Percentiles rank a stretch among this genome's conserved stretches.
phyloP scores from a whole-genome alignment of 2,113 vertebrate species.

The Calyptommatus sinebrachiatus region DNA sequence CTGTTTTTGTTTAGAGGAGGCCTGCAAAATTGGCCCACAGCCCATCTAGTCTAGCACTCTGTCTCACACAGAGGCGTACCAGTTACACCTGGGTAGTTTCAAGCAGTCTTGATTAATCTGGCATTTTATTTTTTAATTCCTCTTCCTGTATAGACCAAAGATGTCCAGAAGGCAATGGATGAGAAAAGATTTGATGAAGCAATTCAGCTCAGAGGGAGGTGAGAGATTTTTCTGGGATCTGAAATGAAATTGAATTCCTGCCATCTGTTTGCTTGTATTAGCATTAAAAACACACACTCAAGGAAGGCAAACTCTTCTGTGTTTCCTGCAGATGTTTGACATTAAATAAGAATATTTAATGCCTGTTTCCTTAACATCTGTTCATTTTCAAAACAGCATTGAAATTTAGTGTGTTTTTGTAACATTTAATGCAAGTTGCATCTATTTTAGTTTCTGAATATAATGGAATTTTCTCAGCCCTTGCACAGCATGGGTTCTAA shows the following conservation, averaged over 20 bases:
- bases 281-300: background rate
- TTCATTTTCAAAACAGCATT: background rate
- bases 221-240: conserved; percentile 36
- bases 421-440: background rate
- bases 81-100: no score
- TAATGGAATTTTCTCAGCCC: background rate
- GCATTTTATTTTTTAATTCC: background rate
- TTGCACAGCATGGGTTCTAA: no score
- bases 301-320: background rate
- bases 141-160: conserved; percentile 70
- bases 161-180: conserved; percentile 93
- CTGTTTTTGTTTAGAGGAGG: background rate
- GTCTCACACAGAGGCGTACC: no score
- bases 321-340: background rate
- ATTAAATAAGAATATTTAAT: background rate
- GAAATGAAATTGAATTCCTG: conserved; percentile 11
- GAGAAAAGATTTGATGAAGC: conserved; percentile 89
- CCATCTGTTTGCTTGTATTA: background rate
- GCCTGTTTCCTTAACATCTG: background rate
- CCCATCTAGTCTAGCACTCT: no score
- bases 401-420: background rate
- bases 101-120: background rate
- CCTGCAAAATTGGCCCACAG: no score
- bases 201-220: conserved; percentile 91
- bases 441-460: background rate